Evolutionary conservation across 2,888 invertebrate species (phyloP).

Genomic region (Frankliniella fusca): DNA sequence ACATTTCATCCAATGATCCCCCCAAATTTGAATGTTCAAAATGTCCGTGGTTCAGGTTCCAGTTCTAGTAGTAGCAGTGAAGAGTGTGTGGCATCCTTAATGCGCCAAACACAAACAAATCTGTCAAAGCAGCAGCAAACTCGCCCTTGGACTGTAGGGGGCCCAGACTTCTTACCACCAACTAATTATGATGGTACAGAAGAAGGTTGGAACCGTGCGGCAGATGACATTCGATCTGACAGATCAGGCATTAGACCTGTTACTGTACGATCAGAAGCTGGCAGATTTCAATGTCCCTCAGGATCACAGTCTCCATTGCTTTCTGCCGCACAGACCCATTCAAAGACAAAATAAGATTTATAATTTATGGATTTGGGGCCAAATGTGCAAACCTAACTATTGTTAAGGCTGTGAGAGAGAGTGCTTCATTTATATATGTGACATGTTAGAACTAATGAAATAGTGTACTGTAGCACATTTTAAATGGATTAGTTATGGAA

Average conservation of each 20-base stretch:
- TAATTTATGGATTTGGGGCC: not conserved
- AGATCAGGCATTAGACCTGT: not conserved
- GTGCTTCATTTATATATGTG: conserved; percentile 5
- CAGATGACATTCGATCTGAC: conserved; percentile 11
- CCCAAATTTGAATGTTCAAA: not conserved
- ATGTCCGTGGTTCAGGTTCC: not conserved
- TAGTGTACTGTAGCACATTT: not conserved
- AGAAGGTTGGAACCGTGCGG: not conserved
- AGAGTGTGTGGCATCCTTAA: not conserved
- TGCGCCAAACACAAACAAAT: not conserved
- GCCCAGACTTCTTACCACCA: not conserved
- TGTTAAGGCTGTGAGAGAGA: conserved; percentile 20
- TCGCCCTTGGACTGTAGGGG: not conserved
- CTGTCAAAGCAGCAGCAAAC: not conserved
- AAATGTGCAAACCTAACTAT: conserved; percentile 18
- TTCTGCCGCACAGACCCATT: not conserved
- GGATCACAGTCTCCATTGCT: not conserved
- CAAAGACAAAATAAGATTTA: conserved; percentile 5
- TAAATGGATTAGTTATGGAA: not conserved
- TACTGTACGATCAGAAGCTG: not conserved
- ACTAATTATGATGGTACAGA: not conserved
- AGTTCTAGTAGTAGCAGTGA: conserved; percentile 13
- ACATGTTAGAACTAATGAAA: not conserved
- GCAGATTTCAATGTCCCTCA: not conserved
- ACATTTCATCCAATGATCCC: conserved; percentile 20